Base-by-base conservation (phyloP, 2,888 invertebrate species). In the Dynastes hyllus region DNA sequence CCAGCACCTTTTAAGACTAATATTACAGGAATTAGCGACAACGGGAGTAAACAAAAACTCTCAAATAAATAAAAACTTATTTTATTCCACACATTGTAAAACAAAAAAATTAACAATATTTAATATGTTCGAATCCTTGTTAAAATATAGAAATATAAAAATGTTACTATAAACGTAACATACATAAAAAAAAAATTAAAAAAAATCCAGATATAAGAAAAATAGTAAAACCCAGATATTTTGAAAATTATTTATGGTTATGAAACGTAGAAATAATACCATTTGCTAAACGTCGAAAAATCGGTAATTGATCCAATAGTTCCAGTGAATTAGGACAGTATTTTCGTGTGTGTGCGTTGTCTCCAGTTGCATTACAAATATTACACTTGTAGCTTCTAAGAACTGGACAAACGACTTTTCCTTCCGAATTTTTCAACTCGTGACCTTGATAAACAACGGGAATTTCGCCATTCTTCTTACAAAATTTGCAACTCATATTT, bases 381-480 rank as follows among this genome's bases (percentile, higher is more conserved):
- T 73, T 71, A 58, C 82, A 82, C n/a, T 40, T 61, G 22, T 80
- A 80, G 2, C 69, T 79, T 69, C 81, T 65, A 37, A 82, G 78
- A 53, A 82, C 50, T 0, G 81, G 82, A 27, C 82, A 82, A 2
- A 75, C n/a, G 1, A 81, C 65, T 29, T 58, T 76, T 1, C 81
- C 82, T 0, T 76, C n/a, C 0, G 37, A 27, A 67, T 77, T 73
- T 58, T 80, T 82, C 16, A 81, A 70, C 45, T 78, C 76, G 58
- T 82, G 82, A 11, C 80, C 78, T 4, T 66, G 37, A 29, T 71
- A 81, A 16, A 82, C 81, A 3, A 69, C 9, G 2, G 79, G 70
- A 9, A 76, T 58, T 55, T 81, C 81, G 13, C 78, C 78, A 29
- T 82, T 82, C n/a, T 80, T 82, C 71, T 79, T 81, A 45, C 82